phyloP scores from a whole-genome alignment of 2,113 vertebrate genomes.

The Oceanites oceanicus region DNA sequence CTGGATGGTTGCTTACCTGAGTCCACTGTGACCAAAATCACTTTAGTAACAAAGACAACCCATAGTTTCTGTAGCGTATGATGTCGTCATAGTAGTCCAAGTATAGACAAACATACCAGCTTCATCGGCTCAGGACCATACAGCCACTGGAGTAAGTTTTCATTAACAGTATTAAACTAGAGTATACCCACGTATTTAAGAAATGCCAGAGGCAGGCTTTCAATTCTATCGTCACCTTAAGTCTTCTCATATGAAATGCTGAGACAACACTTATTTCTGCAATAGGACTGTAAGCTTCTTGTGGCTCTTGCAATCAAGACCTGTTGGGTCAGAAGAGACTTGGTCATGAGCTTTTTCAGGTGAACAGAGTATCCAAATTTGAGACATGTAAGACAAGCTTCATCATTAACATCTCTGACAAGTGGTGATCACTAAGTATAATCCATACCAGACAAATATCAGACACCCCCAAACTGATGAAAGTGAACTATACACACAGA shows the following conservation, averaged over 20 bases:
- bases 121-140: background rate
- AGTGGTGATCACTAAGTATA: background rate
- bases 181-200: rapidly evolving
- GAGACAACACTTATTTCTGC: background rate
- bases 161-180: background rate
- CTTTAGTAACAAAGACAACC: background rate
- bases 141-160: background rate
- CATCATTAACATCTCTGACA: background rate
- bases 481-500: background rate
- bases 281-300: background rate
- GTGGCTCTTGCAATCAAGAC: background rate
- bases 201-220: background rate
- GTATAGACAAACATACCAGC: rapidly evolving
- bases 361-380: background rate
- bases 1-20: background rate
- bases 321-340: background rate
- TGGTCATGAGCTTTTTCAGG: background rate
- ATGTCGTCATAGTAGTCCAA: rapidly evolving
- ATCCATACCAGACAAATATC: background rate
- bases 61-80: rapidly evolving
- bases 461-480: background rate
- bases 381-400: rapidly evolving
- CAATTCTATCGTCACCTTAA: background rate
- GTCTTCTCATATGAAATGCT: background rate
- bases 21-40: background rate